phyloP scores from a whole-genome alignment of 2,797 vertebrate species.

The Ctenopoma kingsleyae region DNA sequence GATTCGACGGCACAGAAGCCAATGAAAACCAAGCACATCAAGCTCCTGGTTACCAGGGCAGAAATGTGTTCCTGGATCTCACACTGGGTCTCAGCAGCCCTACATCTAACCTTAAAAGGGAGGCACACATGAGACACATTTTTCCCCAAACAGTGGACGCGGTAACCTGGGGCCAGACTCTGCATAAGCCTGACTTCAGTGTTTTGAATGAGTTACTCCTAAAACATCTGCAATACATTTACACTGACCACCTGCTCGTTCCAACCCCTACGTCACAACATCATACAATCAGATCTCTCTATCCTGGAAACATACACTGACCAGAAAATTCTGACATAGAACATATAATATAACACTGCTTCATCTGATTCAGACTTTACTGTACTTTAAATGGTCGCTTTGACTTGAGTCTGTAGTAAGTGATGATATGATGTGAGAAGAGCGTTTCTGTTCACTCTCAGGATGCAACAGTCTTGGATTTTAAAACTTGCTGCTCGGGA shows the following conservation, averaged over 20 bases:
- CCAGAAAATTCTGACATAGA: background rate
- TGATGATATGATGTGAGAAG: too few relatives aligned
- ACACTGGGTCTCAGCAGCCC: conserved; percentile 15
- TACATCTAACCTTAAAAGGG: conserved; percentile 22
- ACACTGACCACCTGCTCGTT: conserved; percentile 16
- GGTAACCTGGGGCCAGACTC: conserved; percentile 2
- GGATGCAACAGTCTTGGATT: background rate
- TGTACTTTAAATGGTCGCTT: too few relatives aligned
- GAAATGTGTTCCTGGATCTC: conserved; percentile 71
- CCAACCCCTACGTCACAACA: background rate
- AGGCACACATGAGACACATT: conserved; percentile 17
- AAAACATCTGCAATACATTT: background rate
- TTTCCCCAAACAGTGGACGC: conserved; percentile 9
- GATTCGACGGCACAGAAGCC: conserved; percentile 71
- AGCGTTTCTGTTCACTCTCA: background rate
- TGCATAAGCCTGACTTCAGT: conserved; percentile 29
- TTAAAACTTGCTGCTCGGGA: background rate
- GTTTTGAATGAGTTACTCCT: conserved; percentile 7
- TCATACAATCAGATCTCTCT: background rate
- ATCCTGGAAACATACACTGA: too few relatives aligned
- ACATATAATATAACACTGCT: background rate
- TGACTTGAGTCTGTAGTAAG: too few relatives aligned
- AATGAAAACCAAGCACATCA: conserved; percentile 67
- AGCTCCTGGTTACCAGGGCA: conserved; percentile 81
- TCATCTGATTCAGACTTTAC: background rate